phyloP scores from a whole-genome alignment of 2,797 vertebrate genomes.

The Coccyzus lansbergi region DNA sequence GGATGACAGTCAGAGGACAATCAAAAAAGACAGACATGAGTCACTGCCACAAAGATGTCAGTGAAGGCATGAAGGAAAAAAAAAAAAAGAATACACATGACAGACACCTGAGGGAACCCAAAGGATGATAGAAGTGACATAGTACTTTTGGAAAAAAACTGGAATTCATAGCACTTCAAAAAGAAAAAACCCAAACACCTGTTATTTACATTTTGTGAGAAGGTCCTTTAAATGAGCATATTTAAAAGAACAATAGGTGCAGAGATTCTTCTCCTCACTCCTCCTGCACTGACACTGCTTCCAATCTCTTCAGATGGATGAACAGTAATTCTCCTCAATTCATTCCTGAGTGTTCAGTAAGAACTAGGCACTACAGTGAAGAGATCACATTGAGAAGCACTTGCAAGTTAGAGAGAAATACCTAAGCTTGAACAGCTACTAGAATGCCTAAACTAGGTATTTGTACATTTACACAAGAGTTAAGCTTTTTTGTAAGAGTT shows the following conservation, averaged over 20 bases:
- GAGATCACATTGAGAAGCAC: background rate
- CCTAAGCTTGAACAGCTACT: background rate
- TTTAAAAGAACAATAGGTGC: background rate
- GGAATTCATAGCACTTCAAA: background rate
- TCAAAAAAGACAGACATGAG: background rate
- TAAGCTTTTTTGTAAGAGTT: background rate
- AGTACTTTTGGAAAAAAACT: rapidly evolving
- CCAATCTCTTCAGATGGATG: background rate
- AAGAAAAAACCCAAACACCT: background rate
- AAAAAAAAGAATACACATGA: background rate
- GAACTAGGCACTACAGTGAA: background rate
- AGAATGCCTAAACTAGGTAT: background rate
- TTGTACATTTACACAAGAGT: background rate
- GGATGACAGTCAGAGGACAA: background rate
- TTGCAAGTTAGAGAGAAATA: background rate
- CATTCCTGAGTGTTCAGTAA: background rate
- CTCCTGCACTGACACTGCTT: background rate
- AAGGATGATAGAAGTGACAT: background rate
- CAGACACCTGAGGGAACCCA: background rate
- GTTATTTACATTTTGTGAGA: background rate
- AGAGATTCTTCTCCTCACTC: background rate
- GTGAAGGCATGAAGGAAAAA: background rate
- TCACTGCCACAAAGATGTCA: background rate
- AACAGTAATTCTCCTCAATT: background rate
- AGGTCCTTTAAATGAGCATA: background rate